Base-by-base conservation (phyloP, 2,888 invertebrate genomes). In the Periphyllus acericola region DNA sequence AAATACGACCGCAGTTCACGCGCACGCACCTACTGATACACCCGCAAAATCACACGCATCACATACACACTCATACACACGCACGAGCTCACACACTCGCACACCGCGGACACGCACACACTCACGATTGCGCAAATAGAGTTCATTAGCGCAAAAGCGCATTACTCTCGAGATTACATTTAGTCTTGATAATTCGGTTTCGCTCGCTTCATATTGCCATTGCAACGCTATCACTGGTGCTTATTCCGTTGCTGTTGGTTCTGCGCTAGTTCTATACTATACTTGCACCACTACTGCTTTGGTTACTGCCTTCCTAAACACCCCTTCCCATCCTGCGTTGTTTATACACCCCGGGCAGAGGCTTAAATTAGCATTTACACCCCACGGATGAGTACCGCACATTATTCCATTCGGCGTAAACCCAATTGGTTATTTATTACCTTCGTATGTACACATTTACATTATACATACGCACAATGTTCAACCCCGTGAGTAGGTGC, bases 361-460 rank as follows among this genome's bases (percentile, higher is more conserved):
- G 72, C 82, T 82, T 82, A 82, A 82, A 82, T 82, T 82, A 82
- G 82, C 82, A 72, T 82, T 82, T 82, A 82, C 82, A 82, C 82
- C 76, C 68, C 66, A 19, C 40, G 29, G 76, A 84, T 60, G 40
- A 84, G 84, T 66, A 78, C 76, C 74, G 29, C 76, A 46, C 83
- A 40, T 84, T 84, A 84, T 84, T 84, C 76, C 66, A 66, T 84
- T 84, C 84, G 29, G 29, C 60, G 75, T 84, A 46, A 60, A 68
- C 46, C 84, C 76, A 40, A 76, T 84, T 25, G 84, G 76, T 84
- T 84, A 84, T 84, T 84, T 84, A 84, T 68, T 68, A 40, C 60
- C 71, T 21, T 29, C 46, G 5, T 32, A 11, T 46, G 14, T 11
- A 9, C 9, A 46, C 9, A 46, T 9, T 1, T 46, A 46, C 9